Evolutionary conservation across 1,140 invertebrate species (phyloP), one percentile per base, ranked within the genome.

Genomic region (Dolichoris vasculosae): DNA sequence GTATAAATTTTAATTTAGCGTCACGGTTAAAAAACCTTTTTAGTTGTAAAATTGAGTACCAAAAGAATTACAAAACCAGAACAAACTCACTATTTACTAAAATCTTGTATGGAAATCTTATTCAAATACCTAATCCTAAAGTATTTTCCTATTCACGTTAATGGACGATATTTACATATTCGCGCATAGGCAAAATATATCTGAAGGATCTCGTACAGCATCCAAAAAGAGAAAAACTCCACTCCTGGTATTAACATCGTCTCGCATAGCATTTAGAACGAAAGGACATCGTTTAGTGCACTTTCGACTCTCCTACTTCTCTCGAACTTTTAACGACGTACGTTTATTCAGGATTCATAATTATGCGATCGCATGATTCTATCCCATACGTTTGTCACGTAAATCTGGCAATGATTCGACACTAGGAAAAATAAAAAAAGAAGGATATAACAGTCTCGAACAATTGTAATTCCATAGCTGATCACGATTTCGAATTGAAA

Each of bases 331-430:
- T 23, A 43, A 73, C 15, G 35, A 73, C 4, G 40, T n/a, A 38
- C 30, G 32, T 73, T 71, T 46, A 32, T 35, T 30, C 32, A 26
- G 32, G 32, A 48, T 30, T 81, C 40, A 59, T 67, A 85, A 85
- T 77, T 76, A 67, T 35, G 67, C 78, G 48, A 81, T 84, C 73
- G 75, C 26, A 2, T 43, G 67, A 40, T 71, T 51, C n/a, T 38
- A 43, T 76, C 48, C 69, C 32, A 23, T 23, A 26, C 3, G 8
- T 71, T 32, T 26, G 20, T n/a, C 15, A 55, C 38, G 20, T 77
- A 78, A 67, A 85, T 77, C 43, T 40, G 67, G 59, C 76, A 82
- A 86, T 82, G 59, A 86, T 82, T 26, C 80, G 38, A 30, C 75
- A 51, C 51, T 30, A n/a, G 48, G 0, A 30, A 46, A 46, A n/a